These are phyloP conservation scores for Hypena proboscidalis DNA, from an alignment of 2,888 invertebrate genomes.

Conservation along the genomic window DNA sequence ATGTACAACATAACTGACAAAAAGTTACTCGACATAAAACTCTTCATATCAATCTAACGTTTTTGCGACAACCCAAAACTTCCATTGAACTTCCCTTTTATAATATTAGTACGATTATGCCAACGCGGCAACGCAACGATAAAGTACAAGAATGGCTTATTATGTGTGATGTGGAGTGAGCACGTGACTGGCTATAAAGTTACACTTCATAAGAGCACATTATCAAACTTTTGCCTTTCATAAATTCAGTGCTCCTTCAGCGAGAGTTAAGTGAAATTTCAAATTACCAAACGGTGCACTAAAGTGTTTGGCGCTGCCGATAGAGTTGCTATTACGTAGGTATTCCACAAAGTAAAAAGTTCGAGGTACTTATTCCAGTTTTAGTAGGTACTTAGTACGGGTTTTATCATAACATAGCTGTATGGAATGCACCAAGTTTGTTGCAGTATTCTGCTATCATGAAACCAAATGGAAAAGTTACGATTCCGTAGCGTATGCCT, in stretches of 20 bases:
- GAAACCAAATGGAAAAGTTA: background rate
- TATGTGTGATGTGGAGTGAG: slow-evolving; percentile 12
- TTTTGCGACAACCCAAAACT: background rate
- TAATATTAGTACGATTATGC: background rate
- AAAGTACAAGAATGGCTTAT: slow-evolving; percentile 6
- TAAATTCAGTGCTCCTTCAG: slow-evolving; percentile 44
- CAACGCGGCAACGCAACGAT: background rate
- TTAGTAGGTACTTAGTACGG: slow-evolving; percentile 17
- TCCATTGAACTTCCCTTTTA: background rate
- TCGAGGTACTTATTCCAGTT: slow-evolving; percentile 28
- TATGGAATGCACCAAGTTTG: slow-evolving; percentile 4
- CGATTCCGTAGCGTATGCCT: background rate
- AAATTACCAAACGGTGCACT: slow-evolving; percentile 47
- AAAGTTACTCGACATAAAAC: background rate
- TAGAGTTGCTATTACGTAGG: slow-evolving; percentile 26
- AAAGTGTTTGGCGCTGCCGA: slow-evolving; percentile 34
- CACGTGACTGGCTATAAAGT: slow-evolving; percentile 32
- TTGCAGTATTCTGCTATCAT: slow-evolving; percentile 1
- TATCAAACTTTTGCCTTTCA: slow-evolving; percentile 46
- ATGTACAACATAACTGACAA: background rate
- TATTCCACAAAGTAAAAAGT: slow-evolving; percentile 45
- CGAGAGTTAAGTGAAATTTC: slow-evolving; percentile 52
- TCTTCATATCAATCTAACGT: background rate
- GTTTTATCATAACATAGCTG: slow-evolving; percentile 21
- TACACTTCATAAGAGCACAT: slow-evolving; percentile 37